Conservation (phyloP, 2,113 vertebrate species). For the Urocynchramus pylzowi region DNA sequence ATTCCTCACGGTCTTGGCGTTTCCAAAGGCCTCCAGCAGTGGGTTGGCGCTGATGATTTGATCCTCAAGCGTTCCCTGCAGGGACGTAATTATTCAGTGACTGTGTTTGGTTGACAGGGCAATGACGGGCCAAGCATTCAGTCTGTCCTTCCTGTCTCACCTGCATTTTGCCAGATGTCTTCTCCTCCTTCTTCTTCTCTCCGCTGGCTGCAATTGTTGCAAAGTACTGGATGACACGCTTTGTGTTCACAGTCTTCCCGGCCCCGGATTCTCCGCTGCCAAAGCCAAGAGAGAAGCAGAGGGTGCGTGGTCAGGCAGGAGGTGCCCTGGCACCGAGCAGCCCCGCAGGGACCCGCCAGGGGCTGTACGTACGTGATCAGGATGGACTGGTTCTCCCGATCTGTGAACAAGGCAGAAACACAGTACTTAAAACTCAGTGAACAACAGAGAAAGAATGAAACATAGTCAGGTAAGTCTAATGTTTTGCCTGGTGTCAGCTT, state of each 20-base stretch:
- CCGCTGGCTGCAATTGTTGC: slow-evolving; percentile 90
- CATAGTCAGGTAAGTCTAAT: neutral
- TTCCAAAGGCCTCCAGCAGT: slow-evolving; percentile 77
- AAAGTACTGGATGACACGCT: slow-evolving; percentile 95
- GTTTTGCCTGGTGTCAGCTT: neutral
- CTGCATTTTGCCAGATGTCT: slow-evolving; percentile 73
- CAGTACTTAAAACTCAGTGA: neutral
- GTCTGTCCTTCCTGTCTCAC: neutral
- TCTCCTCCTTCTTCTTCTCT: slow-evolving; percentile 72
- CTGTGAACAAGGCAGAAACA: slow-evolving; percentile 38
- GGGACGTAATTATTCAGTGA: neutral
- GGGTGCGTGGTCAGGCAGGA: neutral
- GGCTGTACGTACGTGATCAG: neutral
- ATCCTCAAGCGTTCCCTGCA: slow-evolving; percentile 63
- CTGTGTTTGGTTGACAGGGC: neutral
- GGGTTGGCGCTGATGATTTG: slow-evolving; percentile 76
- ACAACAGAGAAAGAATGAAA: neutral
- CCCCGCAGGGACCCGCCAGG: rapidly evolving
- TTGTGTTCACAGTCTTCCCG: slow-evolving; percentile 95
- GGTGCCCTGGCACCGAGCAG: neutral
- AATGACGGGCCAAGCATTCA: neutral
- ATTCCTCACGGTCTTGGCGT: slow-evolving; percentile 79
- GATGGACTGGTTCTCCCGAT: slow-evolving; percentile 51
- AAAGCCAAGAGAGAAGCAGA: neutral
- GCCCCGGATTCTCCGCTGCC: slow-evolving; percentile 83